phyloP scores from a whole-genome alignment of 2,888 invertebrate species.

The Vesta saturnalis region DNA sequence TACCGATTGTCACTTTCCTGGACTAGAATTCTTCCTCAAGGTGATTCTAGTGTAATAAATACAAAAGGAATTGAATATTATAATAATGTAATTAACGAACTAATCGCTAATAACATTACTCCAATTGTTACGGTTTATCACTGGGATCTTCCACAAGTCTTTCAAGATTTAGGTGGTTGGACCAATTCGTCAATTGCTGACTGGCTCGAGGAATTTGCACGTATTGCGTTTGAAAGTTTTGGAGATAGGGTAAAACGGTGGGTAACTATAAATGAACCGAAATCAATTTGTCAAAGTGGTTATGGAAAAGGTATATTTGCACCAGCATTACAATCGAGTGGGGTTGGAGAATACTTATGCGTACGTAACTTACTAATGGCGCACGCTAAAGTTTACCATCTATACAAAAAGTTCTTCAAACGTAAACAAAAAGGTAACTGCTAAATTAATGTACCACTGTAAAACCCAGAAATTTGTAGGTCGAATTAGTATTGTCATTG shows the following conservation, averaged over 20 bases:
- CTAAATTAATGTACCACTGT: not conserved
- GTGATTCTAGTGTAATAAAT: slow-evolving; percentile 66
- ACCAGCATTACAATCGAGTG: slow-evolving; percentile 62
- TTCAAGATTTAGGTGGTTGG: too few species aligned
- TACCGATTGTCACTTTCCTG: slow-evolving; percentile 68
- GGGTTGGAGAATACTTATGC: slow-evolving; percentile 68
- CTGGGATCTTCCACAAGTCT: too few species aligned
- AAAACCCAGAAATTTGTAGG: not conserved
- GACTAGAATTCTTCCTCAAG: slow-evolving; percentile 70
- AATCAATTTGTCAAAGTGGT: slow-evolving; percentile 45
- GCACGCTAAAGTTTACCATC: slow-evolving; percentile 61
- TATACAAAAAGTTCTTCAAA: slow-evolving; percentile 48
- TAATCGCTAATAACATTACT: too few species aligned
- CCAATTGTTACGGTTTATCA: too few species aligned
- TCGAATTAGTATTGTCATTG: slow-evolving; percentile 63
- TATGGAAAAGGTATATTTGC: slow-evolving; percentile 55
- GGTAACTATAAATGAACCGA: slow-evolving; percentile 65
- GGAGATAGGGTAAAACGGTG: slow-evolving; percentile 56
- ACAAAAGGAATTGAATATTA: slow-evolving; percentile 70
- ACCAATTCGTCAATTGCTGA: too few species aligned
- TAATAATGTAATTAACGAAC: slow-evolving; percentile 66
- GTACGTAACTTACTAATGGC: slow-evolving; percentile 62
- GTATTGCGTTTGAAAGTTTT: slow-evolving; percentile 54
- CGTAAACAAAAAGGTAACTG: slow-evolving; percentile 37
- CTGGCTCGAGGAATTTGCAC: slow-evolving; percentile 66